These are phyloP conservation scores for Liopterus haemorrhoidalis DNA, from an alignment of 2,888 invertebrate species.

Conservation along the genomic window DNA sequence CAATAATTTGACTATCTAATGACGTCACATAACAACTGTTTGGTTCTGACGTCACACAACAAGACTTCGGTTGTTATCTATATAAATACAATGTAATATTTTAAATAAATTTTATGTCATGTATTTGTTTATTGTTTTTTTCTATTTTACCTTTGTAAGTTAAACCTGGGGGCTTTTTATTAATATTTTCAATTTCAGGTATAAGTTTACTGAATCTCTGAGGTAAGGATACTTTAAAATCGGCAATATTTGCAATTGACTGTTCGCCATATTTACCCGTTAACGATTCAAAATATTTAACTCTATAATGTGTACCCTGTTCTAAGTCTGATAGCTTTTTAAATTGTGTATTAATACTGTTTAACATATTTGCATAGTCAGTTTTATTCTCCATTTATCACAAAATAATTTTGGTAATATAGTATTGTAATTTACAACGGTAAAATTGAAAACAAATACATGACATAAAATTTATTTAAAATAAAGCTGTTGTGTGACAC, in stretches of 20 bases:
- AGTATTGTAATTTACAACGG: no score
- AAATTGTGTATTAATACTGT: slow-evolving; percentile 8
- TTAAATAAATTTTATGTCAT: slow-evolving; percentile 9
- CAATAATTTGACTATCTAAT: no score
- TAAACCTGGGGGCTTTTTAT: slow-evolving; percentile 10
- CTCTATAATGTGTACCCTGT: slow-evolving; percentile 5
- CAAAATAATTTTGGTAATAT: slow-evolving; percentile 4
- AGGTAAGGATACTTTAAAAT: slow-evolving; percentile 10
- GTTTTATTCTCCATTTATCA: slow-evolving; percentile 11
- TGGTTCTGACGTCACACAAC: no score
- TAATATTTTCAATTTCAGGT: slow-evolving; percentile 8
- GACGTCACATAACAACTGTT: no score
- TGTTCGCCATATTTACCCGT: slow-evolving; percentile 8
- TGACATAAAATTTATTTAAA: no score
- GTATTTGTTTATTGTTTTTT: slow-evolving; percentile 13
- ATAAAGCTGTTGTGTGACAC: no score
- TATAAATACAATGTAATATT: no score
- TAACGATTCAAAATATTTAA: slow-evolving; percentile 3
- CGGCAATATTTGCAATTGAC: slow-evolving; percentile 5
- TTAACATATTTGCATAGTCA: slow-evolving; percentile 8
- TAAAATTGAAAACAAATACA: no score
- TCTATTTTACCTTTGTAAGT: slow-evolving; percentile 12
- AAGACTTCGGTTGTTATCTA: no score
- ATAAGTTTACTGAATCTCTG: slow-evolving; percentile 12
- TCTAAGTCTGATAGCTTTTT: slow-evolving; percentile 10